Base-by-base conservation (phyloP, 2,888 invertebrate species). In the Zaprionus bogoriensis region DNA sequence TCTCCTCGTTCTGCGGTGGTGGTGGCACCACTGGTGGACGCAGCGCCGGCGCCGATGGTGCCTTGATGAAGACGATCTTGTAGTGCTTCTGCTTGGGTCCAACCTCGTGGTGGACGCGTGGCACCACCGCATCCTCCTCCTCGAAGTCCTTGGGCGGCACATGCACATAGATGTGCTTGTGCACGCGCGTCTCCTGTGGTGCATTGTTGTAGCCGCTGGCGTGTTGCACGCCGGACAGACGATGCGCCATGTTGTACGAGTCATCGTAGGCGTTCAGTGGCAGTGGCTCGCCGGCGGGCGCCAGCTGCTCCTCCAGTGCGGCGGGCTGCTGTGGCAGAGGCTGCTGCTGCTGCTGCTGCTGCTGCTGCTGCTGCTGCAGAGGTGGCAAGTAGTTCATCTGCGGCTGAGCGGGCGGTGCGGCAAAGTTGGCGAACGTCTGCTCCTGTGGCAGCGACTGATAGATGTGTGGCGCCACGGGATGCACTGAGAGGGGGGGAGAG, bases 61-160 rank as follows among this genome's bases (percentile, higher is more conserved):
- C 96, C 93, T 96, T 96, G 92, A 97, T 96, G 93, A 96, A 96
- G 91, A 97, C 96, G 90, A 96, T 96, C 91, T 96, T 96, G 93
- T 96, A 96, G 91, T 96, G 96, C 88, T 96, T 96, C 91, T 96
- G 96, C 57, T 96, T 94, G 74, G 95, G 94, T 20, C 92, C 90
- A 2, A 87, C 73, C 58, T 92, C 84, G 30, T 88, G 87, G 12
- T 74, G 87, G 1, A 90, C 84, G 25, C 86, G 89, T 12, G 89
- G 85, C 67, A 77, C 78, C 7, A 86, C 69, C 1, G 83, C 87
- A 17, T 90, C 90, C 46, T 89, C 89, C 27, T 89, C 83, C 61
- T 89, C 89, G 27, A 89, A 88, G 38, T 89, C 90, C 71, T 88
- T 88, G 52, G 90, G 90, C 32, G 90, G 90, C 63, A 89, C 90